Percentiles rank a stretch among this genome's conserved stretches.
Evolutionary conservation across 2,888 invertebrate species (phyloP).

Genomic region (Pristionchus mayeri): DNA sequence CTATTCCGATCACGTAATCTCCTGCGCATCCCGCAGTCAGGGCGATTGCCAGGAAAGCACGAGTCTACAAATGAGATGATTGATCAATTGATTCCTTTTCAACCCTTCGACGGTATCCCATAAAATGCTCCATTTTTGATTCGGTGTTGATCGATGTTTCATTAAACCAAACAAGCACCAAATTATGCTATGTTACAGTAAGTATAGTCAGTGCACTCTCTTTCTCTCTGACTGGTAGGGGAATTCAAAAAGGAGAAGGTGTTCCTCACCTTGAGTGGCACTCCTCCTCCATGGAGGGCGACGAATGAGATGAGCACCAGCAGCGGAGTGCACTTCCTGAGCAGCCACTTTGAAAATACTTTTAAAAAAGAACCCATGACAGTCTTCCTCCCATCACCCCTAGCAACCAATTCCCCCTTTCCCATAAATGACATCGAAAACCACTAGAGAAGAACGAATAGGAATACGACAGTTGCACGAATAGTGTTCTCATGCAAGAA

Average conservation of each 20-base stretch:
- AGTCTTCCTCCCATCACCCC: not conserved
- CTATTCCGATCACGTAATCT: slow-evolving; percentile 67
- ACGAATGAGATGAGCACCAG: slow-evolving; percentile 50
- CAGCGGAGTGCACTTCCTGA: slow-evolving; percentile 47
- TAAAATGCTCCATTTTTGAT: not conserved
- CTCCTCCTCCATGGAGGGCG: slow-evolving; percentile 45
- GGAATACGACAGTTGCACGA: too few species aligned
- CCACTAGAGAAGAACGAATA: too few species aligned
- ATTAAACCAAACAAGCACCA: too few species aligned
- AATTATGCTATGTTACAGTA: too few species aligned
- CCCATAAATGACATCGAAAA: not conserved
- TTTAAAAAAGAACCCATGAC: not conserved
- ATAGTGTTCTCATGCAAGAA: too few species aligned
- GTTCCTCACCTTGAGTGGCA: slow-evolving; percentile 31
- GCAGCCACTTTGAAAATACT: not conserved
- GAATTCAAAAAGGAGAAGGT: too few species aligned
- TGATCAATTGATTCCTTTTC: too few species aligned
- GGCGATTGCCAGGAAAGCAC: slow-evolving; percentile 29
- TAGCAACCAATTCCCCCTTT: not conserved
- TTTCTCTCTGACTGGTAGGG: too few species aligned
- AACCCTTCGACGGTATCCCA: too few species aligned
- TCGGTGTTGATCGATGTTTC: too few species aligned
- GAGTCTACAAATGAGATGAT: slow-evolving; percentile 24
- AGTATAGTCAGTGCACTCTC: too few species aligned
- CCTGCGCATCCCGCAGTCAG: slow-evolving; percentile 67